Percentiles rank a stretch among this genome's conserved stretches.
phyloP scores from a whole-genome alignment of 1,140 invertebrate species.

The Zaprionus ornatus region DNA sequence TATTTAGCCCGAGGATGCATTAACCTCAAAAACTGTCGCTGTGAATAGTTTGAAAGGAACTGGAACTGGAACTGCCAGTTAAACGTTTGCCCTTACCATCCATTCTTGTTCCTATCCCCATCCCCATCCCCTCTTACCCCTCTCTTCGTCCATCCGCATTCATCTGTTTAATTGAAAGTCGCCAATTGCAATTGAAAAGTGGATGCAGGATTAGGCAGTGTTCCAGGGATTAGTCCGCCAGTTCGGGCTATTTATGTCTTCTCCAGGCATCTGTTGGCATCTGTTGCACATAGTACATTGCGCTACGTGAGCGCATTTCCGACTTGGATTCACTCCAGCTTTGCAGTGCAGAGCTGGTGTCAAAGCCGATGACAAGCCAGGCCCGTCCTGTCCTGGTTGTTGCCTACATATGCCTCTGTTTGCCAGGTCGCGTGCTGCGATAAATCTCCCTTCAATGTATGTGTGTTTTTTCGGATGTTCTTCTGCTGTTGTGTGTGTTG shows the following conservation, averaged over 20 bases:
- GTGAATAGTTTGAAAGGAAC: slow-evolving; percentile 68
- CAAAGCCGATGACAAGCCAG: not conserved
- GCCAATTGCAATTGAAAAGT: slow-evolving; percentile 56
- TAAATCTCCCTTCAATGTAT: slow-evolving; percentile 43
- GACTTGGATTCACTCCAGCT: slow-evolving; percentile 14
- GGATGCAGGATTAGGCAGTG: slow-evolving; percentile 55
- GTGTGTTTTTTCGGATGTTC: slow-evolving; percentile 6
- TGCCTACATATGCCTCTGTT: slow-evolving; percentile 21
- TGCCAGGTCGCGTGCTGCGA: slow-evolving; percentile 47
- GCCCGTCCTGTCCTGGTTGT: not conserved
- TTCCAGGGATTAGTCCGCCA: slow-evolving; percentile 47
- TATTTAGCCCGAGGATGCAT: slow-evolving; percentile 74
- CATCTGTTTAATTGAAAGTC: slow-evolving; percentile 78
- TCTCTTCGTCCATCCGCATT: slow-evolving; percentile 4
- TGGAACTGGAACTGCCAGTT: slow-evolving; percentile 3
- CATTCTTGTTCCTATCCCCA: no score
- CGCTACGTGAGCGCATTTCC: slow-evolving; percentile 60
- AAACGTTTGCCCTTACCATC: not conserved
- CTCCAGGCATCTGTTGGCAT: slow-evolving; percentile 44
- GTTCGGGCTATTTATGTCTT: slow-evolving; percentile 51
- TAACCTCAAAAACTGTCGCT: slow-evolving; percentile 70
- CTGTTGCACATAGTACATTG: slow-evolving; percentile 71
- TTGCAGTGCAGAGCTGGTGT: not conserved
- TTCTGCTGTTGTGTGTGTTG: slow-evolving; percentile 8
- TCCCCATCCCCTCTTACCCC: not conserved